phyloP scores from a whole-genome alignment of 2,113 vertebrate species.

The Pristiophorus japonicus region DNA sequence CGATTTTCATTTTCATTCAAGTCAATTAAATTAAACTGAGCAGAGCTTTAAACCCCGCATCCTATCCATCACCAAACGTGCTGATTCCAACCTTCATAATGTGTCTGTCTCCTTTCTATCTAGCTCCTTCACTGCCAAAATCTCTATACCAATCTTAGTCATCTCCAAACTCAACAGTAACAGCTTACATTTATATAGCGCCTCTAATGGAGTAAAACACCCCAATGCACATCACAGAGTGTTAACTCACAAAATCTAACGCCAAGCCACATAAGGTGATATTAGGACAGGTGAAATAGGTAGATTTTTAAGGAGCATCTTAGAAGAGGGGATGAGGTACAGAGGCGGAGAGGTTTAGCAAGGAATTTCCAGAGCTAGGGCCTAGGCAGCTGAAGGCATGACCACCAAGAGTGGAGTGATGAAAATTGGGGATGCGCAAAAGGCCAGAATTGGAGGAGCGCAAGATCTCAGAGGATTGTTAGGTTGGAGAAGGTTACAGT shows the following conservation, averaged over 20 bases:
- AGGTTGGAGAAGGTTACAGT: too few species aligned
- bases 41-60: background rate
- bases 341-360: too few species aligned
- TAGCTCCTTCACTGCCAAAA: background rate
- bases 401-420: too few species aligned
- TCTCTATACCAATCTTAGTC: background rate
- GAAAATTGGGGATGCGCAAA: too few species aligned
- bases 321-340: background rate
- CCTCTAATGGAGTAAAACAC: too few species aligned
- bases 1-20: background rate
- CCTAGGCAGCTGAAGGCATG: too few species aligned
- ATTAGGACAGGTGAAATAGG: background rate
- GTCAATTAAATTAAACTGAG: background rate
- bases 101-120: background rate
- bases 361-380: background rate
- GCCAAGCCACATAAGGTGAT: background rate
- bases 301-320: too few species aligned
- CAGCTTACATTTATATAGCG: background rate
- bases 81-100: background rate
- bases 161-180: background rate
- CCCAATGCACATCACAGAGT: too few species aligned
- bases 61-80: background rate
- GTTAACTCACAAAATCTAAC: background rate
- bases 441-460: too few species aligned
- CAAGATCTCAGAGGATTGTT: too few species aligned